Percentiles rank a stretch among this genome's conserved stretches.
phyloP scores from a whole-genome alignment of 92 coral and sea anemone genomes.

The Virgularia gustaviana region DNA sequence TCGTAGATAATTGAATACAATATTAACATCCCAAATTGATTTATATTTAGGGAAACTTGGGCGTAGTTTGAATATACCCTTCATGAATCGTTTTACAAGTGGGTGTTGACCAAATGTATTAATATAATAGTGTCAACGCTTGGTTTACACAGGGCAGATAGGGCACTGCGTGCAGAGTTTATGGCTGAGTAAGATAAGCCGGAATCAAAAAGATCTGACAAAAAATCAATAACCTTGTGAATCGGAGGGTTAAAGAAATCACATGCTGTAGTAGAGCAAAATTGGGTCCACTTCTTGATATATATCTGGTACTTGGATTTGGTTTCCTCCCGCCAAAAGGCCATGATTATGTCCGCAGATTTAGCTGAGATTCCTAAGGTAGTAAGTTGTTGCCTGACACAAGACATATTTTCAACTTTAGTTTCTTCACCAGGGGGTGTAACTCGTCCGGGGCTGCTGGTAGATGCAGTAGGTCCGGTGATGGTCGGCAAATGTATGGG shows the following conservation, averaged over 20 bases:
- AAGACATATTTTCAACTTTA: background rate
- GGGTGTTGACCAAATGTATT: conserved; percentile 20
- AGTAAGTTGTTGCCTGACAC: conserved; percentile 25
- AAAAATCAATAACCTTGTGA: background rate
- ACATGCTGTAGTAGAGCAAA: background rate
- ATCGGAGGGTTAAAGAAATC: conserved; percentile 12
- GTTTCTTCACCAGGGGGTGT: background rate
- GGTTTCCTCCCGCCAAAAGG: conserved; percentile 16
- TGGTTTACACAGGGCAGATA: background rate
- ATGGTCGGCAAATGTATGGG: conserved; percentile 45
- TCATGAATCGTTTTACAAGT: conserved; percentile 19
- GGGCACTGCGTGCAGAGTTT: conserved; percentile 19
- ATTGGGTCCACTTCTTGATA: background rate
- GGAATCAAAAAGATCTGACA: background rate
- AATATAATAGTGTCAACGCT: background rate
- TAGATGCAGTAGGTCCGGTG: conserved; percentile 41
- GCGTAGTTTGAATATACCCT: conserved; percentile 13
- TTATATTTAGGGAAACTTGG: conserved; percentile 3
- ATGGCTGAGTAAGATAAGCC: conserved; percentile 9
- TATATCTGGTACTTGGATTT: conserved; percentile 7
- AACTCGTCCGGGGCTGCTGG: conserved; percentile 10
- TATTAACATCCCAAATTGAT: conserved; percentile 31
- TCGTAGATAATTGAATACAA: conserved; percentile 18
- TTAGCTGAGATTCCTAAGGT: background rate
- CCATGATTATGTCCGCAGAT: conserved; percentile 1